Percentiles rank a stretch among this genome's conserved stretches.
phyloP scores from a whole-genome alignment of 1,140 invertebrate species.

The Colletes gigas region DNA sequence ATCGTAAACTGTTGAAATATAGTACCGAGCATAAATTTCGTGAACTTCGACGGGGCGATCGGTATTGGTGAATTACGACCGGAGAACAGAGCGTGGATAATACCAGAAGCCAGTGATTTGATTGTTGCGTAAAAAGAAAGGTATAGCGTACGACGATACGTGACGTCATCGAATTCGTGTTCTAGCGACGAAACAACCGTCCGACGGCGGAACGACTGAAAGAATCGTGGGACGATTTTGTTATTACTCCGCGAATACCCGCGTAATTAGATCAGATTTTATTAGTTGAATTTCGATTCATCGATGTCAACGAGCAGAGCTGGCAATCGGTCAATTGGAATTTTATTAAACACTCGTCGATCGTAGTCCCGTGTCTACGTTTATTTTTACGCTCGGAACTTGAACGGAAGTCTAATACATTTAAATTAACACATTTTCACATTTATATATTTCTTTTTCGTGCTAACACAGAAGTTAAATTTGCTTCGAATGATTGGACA shows the following conservation, averaged over 20 bases:
- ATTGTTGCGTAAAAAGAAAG: background rate
- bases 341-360: background rate
- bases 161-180: background rate
- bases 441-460: too few relatives aligned
- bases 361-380: too few relatives aligned
- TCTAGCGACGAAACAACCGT: too few relatives aligned
- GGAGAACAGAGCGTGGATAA: background rate
- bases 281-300: background rate
- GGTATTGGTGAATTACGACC: background rate
- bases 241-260: background rate
- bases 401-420: too few relatives aligned
- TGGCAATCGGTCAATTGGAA: slow-evolving; percentile 11
- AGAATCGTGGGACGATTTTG: too few relatives aligned
- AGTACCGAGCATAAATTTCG: background rate
- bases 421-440: too few relatives aligned
- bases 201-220: too few relatives aligned
- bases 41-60: background rate
- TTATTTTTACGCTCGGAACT: background rate
- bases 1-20: background rate
- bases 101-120: background rate
- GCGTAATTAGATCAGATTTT: background rate
- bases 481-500: too few relatives aligned
- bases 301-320: background rate
- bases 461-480: too few relatives aligned
- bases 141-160: background rate